Base-by-base conservation (phyloP, 2,888 invertebrate genomes). In the Drosophila mercatorum region DNA sequence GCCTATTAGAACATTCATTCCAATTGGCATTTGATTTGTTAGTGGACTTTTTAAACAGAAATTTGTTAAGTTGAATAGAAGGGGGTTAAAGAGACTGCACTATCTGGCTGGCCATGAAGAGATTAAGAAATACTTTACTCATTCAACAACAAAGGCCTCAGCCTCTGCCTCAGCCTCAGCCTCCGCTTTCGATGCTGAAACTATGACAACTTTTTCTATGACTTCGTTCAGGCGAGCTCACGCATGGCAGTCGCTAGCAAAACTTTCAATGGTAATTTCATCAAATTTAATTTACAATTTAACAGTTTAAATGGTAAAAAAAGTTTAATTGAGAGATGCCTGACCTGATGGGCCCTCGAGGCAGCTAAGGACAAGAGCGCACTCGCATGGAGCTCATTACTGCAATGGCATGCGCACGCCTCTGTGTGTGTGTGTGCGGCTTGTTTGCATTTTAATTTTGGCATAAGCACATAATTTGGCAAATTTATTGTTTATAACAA, bases 201-300 rank as follows among this genome's bases (percentile, higher is more conserved):
- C 22, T 22, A 22, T 28, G 28, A 11, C 31, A 51, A 17, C 34
- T 17, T 31, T 5, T 31, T n/a, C n/a, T 31, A 49, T 49, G n/a
- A n/a, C 14, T 47, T 22, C 1, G 22, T 22, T 22, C 22, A 22
- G 22, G 22, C 22, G 22, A 22, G 22, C 22, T 22, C 22, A 22
- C 22, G 22, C 22, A 22, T 22, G 22, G 22, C 22, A 22, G 22
- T 22, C 22, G 31, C 26, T 12, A 14, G 1, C 7, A 47, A 28
- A 26, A 28, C n/a, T n/a, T 28, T 49, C 10, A 10, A 47, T 47
- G 28, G 14, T 10, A 10, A 49, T 47, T 28, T 8, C 0, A 28
- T 28, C 4, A 11, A 67, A 75, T 70, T 64, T 64, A 64, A 79
- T 80, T 64, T 73, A 62, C 60, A 73, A 64, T 61, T 64, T 17